These are phyloP conservation scores for Neostethus bicornis DNA, from an alignment of 2,797 vertebrate species.

Conservation along the genomic window DNA sequence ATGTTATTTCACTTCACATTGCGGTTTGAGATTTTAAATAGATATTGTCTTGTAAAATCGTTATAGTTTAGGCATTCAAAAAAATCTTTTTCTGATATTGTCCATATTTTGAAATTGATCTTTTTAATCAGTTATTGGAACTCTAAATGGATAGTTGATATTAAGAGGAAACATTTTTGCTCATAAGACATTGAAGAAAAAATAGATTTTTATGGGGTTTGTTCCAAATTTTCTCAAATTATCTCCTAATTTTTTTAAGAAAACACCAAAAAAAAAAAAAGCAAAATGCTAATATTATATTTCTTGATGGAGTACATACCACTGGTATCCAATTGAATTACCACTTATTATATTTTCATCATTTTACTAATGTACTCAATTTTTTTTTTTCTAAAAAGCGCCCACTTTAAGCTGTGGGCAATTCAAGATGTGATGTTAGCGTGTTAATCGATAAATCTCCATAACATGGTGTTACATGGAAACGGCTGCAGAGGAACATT, in stretches of 20 bases:
- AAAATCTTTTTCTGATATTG: no score
- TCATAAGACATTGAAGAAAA: constrained; percentile 12
- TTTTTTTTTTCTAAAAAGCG: constrained; percentile 39
- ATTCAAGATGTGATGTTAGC: constrained; percentile 51
- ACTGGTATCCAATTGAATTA: constrained; percentile 47
- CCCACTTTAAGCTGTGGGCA: constrained; percentile 43
- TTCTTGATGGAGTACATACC: no score
- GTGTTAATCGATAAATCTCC: constrained; percentile 59
- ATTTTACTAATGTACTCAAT: constrained; percentile 12
- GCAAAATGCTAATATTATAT: no score
- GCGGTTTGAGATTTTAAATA: background rate
- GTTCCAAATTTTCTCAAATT: no score
- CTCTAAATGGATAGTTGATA: background rate
- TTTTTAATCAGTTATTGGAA: background rate
- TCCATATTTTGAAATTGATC: background rate
- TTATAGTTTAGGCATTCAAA: no score
- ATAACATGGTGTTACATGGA: constrained; percentile 40
- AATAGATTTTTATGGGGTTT: constrained; percentile 45
- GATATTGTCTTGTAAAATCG: no score
- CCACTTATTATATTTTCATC: constrained; percentile 30
- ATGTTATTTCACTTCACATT: no score
- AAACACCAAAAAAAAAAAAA: no score
- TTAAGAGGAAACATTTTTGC: background rate
- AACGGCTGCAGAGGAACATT: constrained; percentile 43
- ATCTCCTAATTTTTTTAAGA: no score